Evolutionary conservation across 2,113 vertebrate genomes (phyloP), one percentile per base, ranked within the genome.

Genomic region (Ranitomeya variabilis): DNA sequence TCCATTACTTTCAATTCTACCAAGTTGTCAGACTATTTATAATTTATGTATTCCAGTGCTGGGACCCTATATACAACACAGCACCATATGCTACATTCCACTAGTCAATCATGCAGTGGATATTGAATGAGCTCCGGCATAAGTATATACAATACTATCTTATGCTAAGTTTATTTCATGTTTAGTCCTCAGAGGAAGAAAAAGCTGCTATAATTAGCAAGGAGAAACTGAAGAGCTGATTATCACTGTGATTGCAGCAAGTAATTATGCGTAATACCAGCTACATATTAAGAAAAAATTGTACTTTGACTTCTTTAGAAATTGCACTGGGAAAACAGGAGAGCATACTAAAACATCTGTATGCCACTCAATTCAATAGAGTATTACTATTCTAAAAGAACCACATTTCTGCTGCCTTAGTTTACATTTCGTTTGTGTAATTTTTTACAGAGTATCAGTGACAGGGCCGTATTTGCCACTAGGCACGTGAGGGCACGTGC

Each of bases 221-320:
- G 62, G 73, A 85, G 74, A 85, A 89, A 89, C 71, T 67, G 74
- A 89, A 89, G 82, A 84, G 87, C 82, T 89, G 87, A 89, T 89
- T 89, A 89, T 89, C 82, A 89, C 87, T 66, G 60, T 89, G 73
- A 84, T 85, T 85, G 73, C 87, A 79, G 87, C 73, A 67, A 84
- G 87, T 85, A 89, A 89, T 89, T 89, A 89, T 79, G 81, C 55
- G 62, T 69, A 84, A 74, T 89, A 89, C 82, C 73, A 77, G 87
- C 73, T 79, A 89, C 69, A 77, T 89, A 84, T 89, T 84, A 84
- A 76, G 81, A 83, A 89, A 79, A 89, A 78, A 73, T 81, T 89
- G 59, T 67, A 85, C 82, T 89, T 89, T 84, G 87, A 89, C 87
- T 85, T 69, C 81, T 66, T 89, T 85, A 79, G 87, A 52, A 89